phyloP scores from a whole-genome alignment of 1,140 invertebrate species.

The Mylabris phalerata region DNA sequence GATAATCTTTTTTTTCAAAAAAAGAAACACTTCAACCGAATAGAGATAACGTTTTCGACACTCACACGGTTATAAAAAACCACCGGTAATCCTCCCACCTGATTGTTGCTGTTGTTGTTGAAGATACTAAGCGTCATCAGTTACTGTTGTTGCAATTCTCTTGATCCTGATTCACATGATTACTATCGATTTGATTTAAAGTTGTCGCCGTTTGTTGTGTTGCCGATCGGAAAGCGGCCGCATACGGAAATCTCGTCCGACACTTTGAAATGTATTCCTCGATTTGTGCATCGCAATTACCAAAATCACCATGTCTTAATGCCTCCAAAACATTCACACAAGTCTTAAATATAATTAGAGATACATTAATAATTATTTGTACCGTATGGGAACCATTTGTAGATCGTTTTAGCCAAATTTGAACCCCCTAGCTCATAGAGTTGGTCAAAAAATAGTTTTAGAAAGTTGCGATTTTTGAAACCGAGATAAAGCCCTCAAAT shows the following conservation, averaged over 20 bases:
- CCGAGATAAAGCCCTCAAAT: no score
- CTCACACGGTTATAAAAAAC: constrained; percentile 19
- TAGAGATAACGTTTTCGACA: constrained; percentile 6
- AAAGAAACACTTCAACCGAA: no score
- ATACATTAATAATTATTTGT: not conserved
- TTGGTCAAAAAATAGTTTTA: no score
- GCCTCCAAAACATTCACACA: constrained; percentile 71
- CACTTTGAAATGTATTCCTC: constrained; percentile 65
- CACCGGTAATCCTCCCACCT: constrained; percentile 13
- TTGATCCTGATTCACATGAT: constrained; percentile 41
- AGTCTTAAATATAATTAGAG: constrained; percentile 46
- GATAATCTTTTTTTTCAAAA: constrained; percentile 16
- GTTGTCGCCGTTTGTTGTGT: constrained; percentile 30
- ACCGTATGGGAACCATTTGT: no score
- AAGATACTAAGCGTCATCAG: constrained; percentile 37
- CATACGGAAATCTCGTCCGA: constrained; percentile 66
- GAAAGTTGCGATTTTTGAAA: no score
- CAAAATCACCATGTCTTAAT: constrained; percentile 71
- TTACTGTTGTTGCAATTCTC: constrained; percentile 44
- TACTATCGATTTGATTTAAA: constrained; percentile 15
- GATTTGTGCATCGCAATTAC: constrained; percentile 58
- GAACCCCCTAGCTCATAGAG: no score
- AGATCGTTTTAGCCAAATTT: no score
- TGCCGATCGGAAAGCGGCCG: constrained; percentile 57
- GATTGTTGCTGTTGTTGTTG: not conserved